Percentiles rank a stretch among this genome's conserved stretches.
Conservation (phyloP, 2,888 invertebrate genomes). For the Thereva unica region DNA sequence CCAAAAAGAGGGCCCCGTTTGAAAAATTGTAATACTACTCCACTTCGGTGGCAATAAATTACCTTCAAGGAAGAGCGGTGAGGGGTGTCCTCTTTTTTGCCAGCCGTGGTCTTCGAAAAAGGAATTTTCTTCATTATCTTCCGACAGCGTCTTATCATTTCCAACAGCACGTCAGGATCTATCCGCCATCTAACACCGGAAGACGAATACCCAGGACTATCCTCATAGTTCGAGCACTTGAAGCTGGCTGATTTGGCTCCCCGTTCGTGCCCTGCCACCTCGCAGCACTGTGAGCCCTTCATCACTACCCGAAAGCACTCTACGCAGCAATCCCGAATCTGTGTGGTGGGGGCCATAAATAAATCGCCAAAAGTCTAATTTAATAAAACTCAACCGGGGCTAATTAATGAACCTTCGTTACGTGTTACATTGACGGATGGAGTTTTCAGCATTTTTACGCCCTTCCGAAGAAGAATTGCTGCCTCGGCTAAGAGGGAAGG, state of each 20-base stretch:
- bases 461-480: conserved; percentile 5
- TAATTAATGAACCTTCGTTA: conserved; percentile 42
- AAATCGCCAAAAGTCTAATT: conserved; percentile 41
- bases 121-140: conserved; percentile 18
- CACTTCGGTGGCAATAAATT: conserved; percentile 23
- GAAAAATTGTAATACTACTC: conserved; percentile 32
- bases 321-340: conserved; percentile 1
- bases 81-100: too few species aligned
- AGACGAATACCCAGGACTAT: too few species aligned
- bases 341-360: conserved; percentile 32
- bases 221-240: too few species aligned
- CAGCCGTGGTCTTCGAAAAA: neutral
- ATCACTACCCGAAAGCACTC: neutral
- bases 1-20: conserved; percentile 9
- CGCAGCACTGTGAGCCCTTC: too few species aligned
- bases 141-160: conserved; percentile 8
- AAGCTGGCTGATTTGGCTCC: conserved; percentile 4
- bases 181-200: too few species aligned
- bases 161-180: neutral
- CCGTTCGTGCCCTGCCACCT: too few species aligned
- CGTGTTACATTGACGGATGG: conserved; percentile 40
- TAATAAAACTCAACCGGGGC: conserved; percentile 39
- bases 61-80: conserved; percentile 9
- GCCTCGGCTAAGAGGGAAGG: neutral
- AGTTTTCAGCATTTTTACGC: conserved; percentile 39